Evolutionary conservation across 2,113 vertebrate genomes (phyloP).

Genomic region (human): DNA sequence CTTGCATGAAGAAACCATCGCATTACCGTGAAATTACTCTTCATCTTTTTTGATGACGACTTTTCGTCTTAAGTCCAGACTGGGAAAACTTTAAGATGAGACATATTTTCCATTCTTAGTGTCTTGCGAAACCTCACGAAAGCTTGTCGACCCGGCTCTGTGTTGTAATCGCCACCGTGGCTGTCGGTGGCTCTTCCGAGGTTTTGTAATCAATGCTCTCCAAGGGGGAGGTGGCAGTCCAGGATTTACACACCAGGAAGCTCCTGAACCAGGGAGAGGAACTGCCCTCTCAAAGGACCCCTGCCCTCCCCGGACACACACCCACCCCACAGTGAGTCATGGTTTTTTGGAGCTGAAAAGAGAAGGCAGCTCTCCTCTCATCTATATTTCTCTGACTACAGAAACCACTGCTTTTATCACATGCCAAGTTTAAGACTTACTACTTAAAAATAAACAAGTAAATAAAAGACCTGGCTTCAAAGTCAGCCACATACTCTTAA

Average conservation of each 20-base stretch:
- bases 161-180: neutral
- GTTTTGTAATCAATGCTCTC: constrained; percentile 26
- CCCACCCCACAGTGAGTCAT: constrained; percentile 34
- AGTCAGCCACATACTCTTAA: neutral
- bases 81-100: neutral
- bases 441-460: neutral
- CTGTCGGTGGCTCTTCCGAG: neutral
- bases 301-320: neutral
- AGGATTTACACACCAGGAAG: neutral
- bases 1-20: neutral
- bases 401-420: neutral
- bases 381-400: neutral
- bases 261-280: neutral
- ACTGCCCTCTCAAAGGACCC: neutral
- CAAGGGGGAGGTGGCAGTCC: neutral
- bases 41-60: neutral
- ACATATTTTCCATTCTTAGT: neutral
- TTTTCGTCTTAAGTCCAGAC: neutral
- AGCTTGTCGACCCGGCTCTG: neutral
- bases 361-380: neutral
- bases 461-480: neutral
- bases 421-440: neutral
- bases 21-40: neutral
- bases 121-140: neutral
- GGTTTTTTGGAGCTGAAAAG: constrained; percentile 24